Evolutionary conservation across 2,888 invertebrate species (phyloP).

Genomic region (Apotomis capreana): DNA sequence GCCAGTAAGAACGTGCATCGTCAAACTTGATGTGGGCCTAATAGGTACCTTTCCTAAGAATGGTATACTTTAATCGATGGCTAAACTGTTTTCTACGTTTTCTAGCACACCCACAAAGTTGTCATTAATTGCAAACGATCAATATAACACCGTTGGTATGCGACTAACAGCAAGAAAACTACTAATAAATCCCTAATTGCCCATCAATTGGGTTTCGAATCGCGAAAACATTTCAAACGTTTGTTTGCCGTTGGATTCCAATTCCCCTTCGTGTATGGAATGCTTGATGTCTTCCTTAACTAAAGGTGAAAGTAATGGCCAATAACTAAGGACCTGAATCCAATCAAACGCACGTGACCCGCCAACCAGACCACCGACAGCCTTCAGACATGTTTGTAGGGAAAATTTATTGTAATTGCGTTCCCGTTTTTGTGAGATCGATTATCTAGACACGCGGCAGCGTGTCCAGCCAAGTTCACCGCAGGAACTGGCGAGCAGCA

Average conservation of each 20-base stretch:
- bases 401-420: conserved; percentile 24
- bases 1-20: too few species aligned
- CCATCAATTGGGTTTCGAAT: conserved; percentile 50
- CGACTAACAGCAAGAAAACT: conserved; percentile 35
- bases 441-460: too few species aligned
- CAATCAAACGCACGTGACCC: conserved; percentile 50
- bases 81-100: too few species aligned
- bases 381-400: conserved; percentile 5
- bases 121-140: too few species aligned
- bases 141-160: neutral
- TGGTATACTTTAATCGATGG: too few species aligned
- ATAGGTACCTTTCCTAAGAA: too few species aligned
- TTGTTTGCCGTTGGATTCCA: conserved; percentile 56
- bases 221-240: conserved; percentile 58
- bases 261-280: conserved; percentile 60
- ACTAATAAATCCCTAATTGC: conserved; percentile 27
- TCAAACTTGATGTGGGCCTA: too few species aligned
- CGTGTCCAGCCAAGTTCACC: too few species aligned
- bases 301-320: conserved; percentile 68
- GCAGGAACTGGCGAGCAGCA: too few species aligned
- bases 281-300: conserved; percentile 54
- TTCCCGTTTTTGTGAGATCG: conserved; percentile 18
- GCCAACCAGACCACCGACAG: conserved; percentile 1
- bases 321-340: conserved; percentile 53
- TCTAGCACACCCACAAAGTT: too few species aligned